Percentiles rank a stretch among this genome's conserved stretches.
Conservation (phyloP, 2,113 vertebrate species). For the Passer domesticus region DNA sequence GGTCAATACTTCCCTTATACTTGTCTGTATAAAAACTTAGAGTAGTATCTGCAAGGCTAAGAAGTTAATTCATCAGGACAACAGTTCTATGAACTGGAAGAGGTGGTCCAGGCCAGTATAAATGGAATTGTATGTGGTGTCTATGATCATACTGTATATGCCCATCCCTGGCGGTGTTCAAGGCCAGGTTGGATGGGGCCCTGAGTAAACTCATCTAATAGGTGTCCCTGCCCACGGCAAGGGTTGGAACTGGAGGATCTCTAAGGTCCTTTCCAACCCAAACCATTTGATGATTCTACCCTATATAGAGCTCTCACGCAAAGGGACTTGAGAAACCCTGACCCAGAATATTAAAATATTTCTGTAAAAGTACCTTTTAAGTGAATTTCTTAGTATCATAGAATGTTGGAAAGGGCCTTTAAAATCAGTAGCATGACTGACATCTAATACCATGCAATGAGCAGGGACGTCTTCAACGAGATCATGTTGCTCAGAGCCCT, state of each 20-base stretch:
- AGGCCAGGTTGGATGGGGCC: background rate
- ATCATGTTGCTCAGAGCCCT: background rate
- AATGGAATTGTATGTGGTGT: background rate
- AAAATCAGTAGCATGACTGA: background rate
- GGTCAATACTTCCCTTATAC: background rate
- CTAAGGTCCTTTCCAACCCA: background rate
- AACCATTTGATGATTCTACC: background rate
- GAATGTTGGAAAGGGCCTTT: background rate
- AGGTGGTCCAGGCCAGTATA: background rate
- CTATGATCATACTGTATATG: background rate
- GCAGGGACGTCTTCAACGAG: background rate
- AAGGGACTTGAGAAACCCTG: background rate
- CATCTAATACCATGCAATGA: background rate
- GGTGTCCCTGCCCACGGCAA: background rate
- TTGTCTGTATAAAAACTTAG: background rate
- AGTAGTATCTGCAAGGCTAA: background rate
- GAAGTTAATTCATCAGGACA: background rate
- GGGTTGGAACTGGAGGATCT: background rate
- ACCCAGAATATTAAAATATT: background rate
- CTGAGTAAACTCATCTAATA: background rate
- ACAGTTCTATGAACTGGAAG: background rate
- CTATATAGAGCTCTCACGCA: background rate
- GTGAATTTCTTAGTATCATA: background rate
- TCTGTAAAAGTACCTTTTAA: background rate
- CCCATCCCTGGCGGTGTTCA: background rate